These are phyloP conservation scores for Oxyteleia sp. DNA, from an alignment of 2,888 invertebrate genomes.

Conservation along the genomic window DNA sequence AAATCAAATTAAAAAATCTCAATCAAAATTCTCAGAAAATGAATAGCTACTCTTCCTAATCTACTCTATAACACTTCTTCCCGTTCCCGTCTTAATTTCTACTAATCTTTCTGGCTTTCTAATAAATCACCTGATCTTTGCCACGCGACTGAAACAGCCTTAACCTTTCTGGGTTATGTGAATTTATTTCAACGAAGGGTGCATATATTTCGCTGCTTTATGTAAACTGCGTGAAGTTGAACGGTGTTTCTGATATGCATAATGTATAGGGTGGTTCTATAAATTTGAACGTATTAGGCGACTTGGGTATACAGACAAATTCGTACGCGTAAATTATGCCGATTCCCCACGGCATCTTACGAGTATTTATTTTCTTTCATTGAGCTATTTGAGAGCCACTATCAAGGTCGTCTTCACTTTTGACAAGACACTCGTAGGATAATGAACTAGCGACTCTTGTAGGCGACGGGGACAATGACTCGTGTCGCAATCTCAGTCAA, in stretches of 20 bases:
- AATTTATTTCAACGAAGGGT: slow-evolving; percentile 52
- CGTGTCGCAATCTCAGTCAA: slow-evolving; percentile 53
- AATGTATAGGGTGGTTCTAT: slow-evolving; percentile 39
- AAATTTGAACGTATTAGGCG: slow-evolving; percentile 42
- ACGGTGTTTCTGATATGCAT: slow-evolving; percentile 51
- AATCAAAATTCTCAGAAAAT: too few relatives aligned
- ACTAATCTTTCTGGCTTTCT: slow-evolving; percentile 22
- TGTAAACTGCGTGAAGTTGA: slow-evolving; percentile 49
- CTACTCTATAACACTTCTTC: slow-evolving; percentile 5
- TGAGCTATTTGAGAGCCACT: slow-evolving; percentile 21
- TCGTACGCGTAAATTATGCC: slow-evolving; percentile 29
- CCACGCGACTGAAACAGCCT: slow-evolving; percentile 31
- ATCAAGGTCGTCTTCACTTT: slow-evolving; percentile 48
- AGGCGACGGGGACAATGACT: slow-evolving; percentile 47
- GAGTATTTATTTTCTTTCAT: slow-evolving; percentile 34
- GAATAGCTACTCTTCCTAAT: too few relatives aligned
- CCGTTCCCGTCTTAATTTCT: slow-evolving; percentile 21
- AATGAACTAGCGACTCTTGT: slow-evolving; percentile 39
- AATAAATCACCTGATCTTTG: slow-evolving; percentile 44
- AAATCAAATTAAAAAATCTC: too few relatives aligned
- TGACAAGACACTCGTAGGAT: slow-evolving; percentile 38
- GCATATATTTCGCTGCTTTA: slow-evolving; percentile 52
- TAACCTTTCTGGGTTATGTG: slow-evolving; percentile 32
- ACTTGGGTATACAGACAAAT: slow-evolving; percentile 16
- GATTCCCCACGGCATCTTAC: background rate